These are phyloP conservation scores for Keiferia lycopersicella DNA, from an alignment of 2,888 invertebrate genomes.

Conservation along the genomic window DNA sequence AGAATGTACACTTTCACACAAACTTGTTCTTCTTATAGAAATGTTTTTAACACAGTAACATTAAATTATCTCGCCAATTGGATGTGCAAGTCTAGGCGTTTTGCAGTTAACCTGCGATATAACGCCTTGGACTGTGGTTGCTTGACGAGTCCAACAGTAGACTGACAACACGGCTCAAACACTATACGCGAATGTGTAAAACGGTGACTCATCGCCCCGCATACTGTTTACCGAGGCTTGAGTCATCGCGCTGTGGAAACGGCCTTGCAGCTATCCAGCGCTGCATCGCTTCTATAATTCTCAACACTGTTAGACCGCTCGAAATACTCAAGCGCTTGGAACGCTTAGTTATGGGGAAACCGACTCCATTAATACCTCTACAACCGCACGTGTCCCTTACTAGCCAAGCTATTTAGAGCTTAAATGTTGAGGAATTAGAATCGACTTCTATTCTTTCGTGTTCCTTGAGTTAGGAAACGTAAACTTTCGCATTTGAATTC, in stretches of 20 bases:
- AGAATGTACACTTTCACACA: conserved; percentile 74
- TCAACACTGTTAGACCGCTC: conserved; percentile 42
- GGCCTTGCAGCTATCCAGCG: conserved; percentile 65
- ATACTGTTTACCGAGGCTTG: conserved; percentile 82
- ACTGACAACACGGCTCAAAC: conserved; percentile 81
- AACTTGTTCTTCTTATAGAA: conserved; percentile 62
- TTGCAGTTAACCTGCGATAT: conserved; percentile 73
- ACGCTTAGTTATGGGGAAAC: conserved; percentile 56
- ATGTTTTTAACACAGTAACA: conserved; percentile 50
- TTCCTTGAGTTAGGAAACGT: conserved; percentile 59
- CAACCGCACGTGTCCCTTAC: conserved; percentile 73
- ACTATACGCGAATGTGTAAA: conserved; percentile 82
- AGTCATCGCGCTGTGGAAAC: conserved; percentile 71
- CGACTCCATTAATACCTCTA: conserved; percentile 79
- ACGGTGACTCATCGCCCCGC: conserved; percentile 82
- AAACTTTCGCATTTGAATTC: conserved; percentile 77
- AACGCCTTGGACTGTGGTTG: conserved; percentile 70
- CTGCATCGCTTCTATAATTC: conserved; percentile 45
- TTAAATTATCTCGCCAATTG: conserved; percentile 54
- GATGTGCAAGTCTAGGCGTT: conserved; percentile 61
- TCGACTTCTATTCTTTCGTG: conserved; percentile 33
- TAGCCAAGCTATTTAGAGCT: conserved; percentile 52
- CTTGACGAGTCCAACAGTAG: conserved; percentile 77
- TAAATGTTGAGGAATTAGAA: conserved; percentile 43
- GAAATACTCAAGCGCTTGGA: conserved; percentile 62